Conservation (phyloP, 2,797 vertebrate species). For the Tympanoctomys barrerae region DNA sequence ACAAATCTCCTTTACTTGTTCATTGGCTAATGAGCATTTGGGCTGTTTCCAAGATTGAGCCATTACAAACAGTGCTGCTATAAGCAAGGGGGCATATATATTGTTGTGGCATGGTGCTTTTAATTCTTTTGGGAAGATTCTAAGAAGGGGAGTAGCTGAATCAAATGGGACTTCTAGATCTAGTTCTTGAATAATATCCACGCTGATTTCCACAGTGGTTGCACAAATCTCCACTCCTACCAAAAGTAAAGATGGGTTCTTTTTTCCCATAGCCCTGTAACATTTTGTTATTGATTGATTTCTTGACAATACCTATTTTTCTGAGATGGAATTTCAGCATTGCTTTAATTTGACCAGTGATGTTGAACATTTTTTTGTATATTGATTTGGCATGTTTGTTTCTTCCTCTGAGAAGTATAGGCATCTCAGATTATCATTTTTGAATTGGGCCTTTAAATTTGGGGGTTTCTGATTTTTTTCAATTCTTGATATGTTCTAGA, state of each 20-base stretch:
- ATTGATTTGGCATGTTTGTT: neutral
- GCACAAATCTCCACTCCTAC: neutral
- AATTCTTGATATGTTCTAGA: neutral
- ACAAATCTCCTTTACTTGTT: neutral
- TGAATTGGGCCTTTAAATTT: neutral
- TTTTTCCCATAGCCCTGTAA: neutral
- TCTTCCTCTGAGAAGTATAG: neutral
- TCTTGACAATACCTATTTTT: neutral
- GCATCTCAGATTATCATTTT: neutral
- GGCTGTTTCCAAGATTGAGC: neutral
- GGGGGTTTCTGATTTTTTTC: neutral
- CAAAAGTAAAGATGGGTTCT: neutral
- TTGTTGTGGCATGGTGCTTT: neutral
- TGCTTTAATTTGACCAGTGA: neutral
- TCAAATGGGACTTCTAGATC: neutral
- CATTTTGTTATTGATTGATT: neutral
- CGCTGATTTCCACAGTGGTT: neutral
- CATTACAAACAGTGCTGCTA: neutral
- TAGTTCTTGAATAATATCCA: neutral
- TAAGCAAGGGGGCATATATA: neutral
- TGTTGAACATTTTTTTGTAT: neutral
- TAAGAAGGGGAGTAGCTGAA: neutral
- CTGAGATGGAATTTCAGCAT: neutral
- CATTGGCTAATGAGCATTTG: neutral
- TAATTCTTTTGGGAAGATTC: neutral